Evolutionary conservation across 2,797 vertebrate species (phyloP).

Genomic region (Benthosema pterotum): DNA sequence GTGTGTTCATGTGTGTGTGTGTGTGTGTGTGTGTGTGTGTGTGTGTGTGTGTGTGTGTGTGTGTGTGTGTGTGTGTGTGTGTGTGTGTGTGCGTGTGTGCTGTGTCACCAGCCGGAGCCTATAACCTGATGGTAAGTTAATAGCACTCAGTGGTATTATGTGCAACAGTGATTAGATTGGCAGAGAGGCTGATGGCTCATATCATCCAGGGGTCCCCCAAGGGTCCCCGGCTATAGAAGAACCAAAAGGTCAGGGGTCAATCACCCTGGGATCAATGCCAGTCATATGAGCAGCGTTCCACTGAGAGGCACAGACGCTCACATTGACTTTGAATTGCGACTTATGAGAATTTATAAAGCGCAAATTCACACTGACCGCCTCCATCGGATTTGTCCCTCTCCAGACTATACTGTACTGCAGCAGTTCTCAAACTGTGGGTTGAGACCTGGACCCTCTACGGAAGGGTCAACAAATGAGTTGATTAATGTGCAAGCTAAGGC

Average conservation of each 20-base stretch:
- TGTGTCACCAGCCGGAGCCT: constrained; percentile 45
- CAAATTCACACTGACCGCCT: no score
- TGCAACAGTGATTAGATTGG: constrained; percentile 75
- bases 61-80: constrained; percentile 33
- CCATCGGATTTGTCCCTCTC: neutral
- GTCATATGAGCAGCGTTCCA: constrained; percentile 56
- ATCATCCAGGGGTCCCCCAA: constrained; percentile 58
- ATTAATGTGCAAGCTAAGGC: no score
- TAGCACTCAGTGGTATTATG: constrained; percentile 77
- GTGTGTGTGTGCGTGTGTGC: constrained; percentile 23
- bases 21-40: neutral
- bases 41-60: constrained; percentile 16
- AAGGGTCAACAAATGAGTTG: neutral
- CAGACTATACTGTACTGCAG: neutral
- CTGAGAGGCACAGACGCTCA: constrained; percentile 38
- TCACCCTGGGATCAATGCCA: constrained; percentile 72
- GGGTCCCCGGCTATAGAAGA: constrained; percentile 54
- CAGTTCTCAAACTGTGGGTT: neutral
- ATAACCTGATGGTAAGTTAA: constrained; percentile 73
- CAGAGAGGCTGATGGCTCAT: constrained; percentile 66
- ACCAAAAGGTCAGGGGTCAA: constrained; percentile 71
- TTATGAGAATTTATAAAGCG: constrained; percentile 14
- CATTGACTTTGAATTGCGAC: constrained; percentile 31
- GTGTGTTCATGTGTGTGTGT: neutral
- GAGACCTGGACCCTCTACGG: no score